Percentiles rank a stretch among this genome's conserved stretches.
phyloP scores from a whole-genome alignment of 2,113 vertebrate species.

The Podilymbus podiceps region DNA sequence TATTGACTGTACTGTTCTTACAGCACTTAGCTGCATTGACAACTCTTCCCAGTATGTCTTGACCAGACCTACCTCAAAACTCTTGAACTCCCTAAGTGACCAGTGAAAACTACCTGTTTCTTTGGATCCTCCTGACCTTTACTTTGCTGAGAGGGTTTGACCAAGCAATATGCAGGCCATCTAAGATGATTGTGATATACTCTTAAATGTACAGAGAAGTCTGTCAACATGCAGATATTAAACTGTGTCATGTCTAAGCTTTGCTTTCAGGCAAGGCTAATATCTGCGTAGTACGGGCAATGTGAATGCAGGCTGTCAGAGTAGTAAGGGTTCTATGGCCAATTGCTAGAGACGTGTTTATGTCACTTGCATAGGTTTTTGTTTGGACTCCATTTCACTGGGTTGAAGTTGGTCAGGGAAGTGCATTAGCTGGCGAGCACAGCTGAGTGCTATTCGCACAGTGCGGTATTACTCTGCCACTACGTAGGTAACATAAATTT shows the following conservation, averaged over 20 bases:
- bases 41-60: neutral
- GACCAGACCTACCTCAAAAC: neutral
- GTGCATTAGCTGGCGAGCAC: neutral
- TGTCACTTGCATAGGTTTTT: neutral
- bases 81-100: neutral
- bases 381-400: neutral
- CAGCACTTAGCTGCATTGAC: neutral
- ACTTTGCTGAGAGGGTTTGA: neutral
- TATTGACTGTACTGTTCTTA: neutral
- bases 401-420: neutral
- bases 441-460: neutral
- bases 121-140: neutral
- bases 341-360: neutral
- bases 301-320: fast-evolving
- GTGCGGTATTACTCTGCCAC: neutral
- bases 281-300: neutral
- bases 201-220: neutral
- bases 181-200: neutral
- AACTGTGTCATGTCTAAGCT: neutral
- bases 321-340: neutral
- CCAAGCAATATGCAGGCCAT: neutral
- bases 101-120: neutral
- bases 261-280: neutral
- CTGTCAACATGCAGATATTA: neutral
- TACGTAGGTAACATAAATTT: neutral